A percentile compares a stretch with the other conserved stretches of the same genome.
Evolutionary conservation across 2,888 invertebrate species (phyloP).

Genomic region (Acanthococcus lagerstroemiae): DNA sequence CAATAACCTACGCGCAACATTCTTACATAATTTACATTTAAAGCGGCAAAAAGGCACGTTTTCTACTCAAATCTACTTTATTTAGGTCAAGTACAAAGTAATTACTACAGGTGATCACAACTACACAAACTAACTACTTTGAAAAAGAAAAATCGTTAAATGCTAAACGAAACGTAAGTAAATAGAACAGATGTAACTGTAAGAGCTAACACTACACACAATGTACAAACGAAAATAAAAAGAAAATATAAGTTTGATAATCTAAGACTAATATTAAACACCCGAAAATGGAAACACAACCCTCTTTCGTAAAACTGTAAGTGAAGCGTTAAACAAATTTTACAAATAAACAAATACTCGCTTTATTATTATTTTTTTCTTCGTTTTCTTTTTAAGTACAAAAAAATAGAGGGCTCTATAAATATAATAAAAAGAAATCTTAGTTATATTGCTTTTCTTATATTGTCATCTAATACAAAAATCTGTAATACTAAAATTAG

Average conservation of each 20-base stretch:
- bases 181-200: slow-evolving; percentile 24
- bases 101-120: slow-evolving; percentile 30
- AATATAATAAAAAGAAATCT: slow-evolving; percentile 26
- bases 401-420: slow-evolving; percentile 16
- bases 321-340: slow-evolving; percentile 27
- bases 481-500: slow-evolving; percentile 25
- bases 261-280: slow-evolving; percentile 15
- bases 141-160: slow-evolving; percentile 20
- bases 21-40: slow-evolving; percentile 17
- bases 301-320: slow-evolving; percentile 15
- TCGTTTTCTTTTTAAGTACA: slow-evolving; percentile 14
- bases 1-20: not conserved
- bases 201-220: slow-evolving; percentile 27
- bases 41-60: slow-evolving; percentile 30
- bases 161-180: slow-evolving; percentile 30
- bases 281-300: slow-evolving; percentile 22
- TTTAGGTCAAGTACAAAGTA: slow-evolving; percentile 27
- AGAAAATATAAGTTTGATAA: slow-evolving; percentile 6
- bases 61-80: slow-evolving; percentile 32
- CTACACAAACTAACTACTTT: slow-evolving; percentile 29
- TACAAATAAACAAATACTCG: slow-evolving; percentile 28
- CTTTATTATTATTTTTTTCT: slow-evolving; percentile 23
- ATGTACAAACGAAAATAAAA: slow-evolving; percentile 28
- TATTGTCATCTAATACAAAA: slow-evolving; percentile 30
- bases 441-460: slow-evolving; percentile 30